Conservation (phyloP, 2,797 vertebrate species). For the Vespertilio murinus region DNA sequence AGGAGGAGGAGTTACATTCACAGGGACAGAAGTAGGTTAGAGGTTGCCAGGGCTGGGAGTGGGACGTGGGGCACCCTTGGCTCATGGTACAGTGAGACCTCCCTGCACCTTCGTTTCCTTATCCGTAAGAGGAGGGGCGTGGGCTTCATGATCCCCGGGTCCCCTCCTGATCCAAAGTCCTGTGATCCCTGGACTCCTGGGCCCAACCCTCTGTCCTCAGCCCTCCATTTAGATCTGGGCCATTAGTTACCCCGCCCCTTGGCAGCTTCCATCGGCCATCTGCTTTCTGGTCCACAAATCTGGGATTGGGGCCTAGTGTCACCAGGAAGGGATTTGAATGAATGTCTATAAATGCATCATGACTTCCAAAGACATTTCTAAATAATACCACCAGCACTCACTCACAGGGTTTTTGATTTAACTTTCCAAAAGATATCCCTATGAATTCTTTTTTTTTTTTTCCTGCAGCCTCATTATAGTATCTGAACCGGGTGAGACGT, state of each 20-base stretch:
- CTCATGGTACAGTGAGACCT: background rate
- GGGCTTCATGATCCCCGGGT: background rate
- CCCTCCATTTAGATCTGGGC: background rate
- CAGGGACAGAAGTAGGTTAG: background rate
- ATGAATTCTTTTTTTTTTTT: background rate
- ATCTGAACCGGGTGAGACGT: background rate
- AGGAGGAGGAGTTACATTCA: background rate
- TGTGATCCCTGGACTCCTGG: background rate
- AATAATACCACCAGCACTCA: background rate
- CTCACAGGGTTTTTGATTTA: background rate
- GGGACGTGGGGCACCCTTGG: background rate
- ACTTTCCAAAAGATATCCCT: background rate
- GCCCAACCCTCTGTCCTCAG: background rate
- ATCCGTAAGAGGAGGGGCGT: background rate
- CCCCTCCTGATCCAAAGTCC: background rate
- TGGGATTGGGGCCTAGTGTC: background rate
- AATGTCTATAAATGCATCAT: background rate
- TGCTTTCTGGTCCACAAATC: background rate
- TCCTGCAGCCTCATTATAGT: background rate
- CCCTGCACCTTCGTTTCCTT: background rate
- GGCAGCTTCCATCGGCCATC: background rate
- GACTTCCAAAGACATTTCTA: constrained; percentile 16
- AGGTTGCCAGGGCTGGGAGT: background rate
- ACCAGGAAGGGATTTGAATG: background rate
- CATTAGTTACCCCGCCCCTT: background rate